Evolutionary conservation across 2,113 vertebrate genomes (phyloP).

Genomic region (Chunga burmeisteri): DNA sequence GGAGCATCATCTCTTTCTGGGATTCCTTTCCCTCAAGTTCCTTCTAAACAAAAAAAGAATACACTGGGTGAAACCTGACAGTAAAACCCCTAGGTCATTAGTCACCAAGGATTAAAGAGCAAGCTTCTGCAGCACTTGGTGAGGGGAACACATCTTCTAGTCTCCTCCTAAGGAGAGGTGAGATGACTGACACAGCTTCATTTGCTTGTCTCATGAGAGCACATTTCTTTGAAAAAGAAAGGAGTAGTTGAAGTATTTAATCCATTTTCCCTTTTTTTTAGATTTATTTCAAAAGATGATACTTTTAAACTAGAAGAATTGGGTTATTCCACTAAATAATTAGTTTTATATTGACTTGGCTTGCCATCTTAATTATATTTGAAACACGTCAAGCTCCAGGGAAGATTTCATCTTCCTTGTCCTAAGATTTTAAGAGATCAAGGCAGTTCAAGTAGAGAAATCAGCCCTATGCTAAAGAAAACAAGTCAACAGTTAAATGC

Average conservation of each 20-base stretch:
- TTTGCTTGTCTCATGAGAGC: not conserved
- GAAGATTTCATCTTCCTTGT: not conserved
- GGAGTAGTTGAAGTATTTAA: not conserved
- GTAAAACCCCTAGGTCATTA: not conserved
- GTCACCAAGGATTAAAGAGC: not conserved
- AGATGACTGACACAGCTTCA: not conserved
- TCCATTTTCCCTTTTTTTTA: not conserved
- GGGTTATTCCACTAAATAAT: not conserved
- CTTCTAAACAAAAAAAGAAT: not conserved
- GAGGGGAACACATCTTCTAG: not conserved
- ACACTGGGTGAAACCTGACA: not conserved
- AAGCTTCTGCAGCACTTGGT: not conserved
- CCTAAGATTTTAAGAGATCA: not conserved
- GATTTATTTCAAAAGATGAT: not conserved
- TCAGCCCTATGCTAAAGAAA: not conserved
- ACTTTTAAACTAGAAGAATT: not conserved
- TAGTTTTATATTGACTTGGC: not conserved
- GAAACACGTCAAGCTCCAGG: not conserved
- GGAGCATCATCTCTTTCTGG: not conserved
- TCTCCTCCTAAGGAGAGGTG: not conserved
- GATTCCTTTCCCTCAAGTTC: not conserved
- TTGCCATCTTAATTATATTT: not conserved
- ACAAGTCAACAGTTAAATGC: not conserved
- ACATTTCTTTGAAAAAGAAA: not conserved
- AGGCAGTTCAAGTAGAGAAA: not conserved